A percentile compares a stretch with the other conserved stretches of the same genome.
Conservation (phyloP, 2,888 invertebrate species). For the Apotomis capreana region DNA sequence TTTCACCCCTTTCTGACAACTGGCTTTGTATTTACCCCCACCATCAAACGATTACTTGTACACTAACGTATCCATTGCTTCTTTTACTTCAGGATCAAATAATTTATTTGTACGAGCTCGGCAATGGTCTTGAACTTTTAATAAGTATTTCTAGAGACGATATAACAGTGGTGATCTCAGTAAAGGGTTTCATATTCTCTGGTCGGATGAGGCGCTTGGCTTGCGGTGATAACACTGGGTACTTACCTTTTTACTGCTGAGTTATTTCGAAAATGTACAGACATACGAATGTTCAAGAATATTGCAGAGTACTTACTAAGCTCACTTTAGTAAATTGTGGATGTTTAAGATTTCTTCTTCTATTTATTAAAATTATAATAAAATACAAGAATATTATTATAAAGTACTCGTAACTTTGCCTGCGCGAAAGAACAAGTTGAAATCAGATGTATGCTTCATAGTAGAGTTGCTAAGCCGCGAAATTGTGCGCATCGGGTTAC, state of each 20-base stretch:
- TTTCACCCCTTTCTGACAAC: constrained; percentile 36
- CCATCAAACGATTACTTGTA: not conserved
- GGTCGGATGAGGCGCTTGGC: constrained; percentile 29
- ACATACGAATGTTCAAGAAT: constrained; percentile 1
- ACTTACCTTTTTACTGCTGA: constrained; percentile 35
- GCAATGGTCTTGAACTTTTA: constrained; percentile 1
- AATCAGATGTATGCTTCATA: no score
- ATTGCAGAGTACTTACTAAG: not conserved
- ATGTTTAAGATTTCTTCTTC: not conserved
- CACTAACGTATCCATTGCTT: constrained; percentile 6
- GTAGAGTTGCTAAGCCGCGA: no score
- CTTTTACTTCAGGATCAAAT: not conserved
- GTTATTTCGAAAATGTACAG: constrained; percentile 32
- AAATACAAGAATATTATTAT: no score
- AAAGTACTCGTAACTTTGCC: no score
- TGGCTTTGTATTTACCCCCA: constrained; percentile 21
- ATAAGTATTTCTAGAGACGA: not conserved
- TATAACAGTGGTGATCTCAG: not conserved
- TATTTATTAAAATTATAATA: no score
- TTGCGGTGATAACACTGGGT: constrained; percentile 26
- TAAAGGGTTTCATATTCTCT: constrained; percentile 34
- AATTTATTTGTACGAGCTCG: not conserved
- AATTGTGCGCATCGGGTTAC: no score
- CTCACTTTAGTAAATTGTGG: not conserved
- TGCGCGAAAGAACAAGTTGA: no score